These are phyloP conservation scores for Lithophane socia DNA, from an alignment of 2,888 invertebrate species.

Conservation along the genomic window DNA sequence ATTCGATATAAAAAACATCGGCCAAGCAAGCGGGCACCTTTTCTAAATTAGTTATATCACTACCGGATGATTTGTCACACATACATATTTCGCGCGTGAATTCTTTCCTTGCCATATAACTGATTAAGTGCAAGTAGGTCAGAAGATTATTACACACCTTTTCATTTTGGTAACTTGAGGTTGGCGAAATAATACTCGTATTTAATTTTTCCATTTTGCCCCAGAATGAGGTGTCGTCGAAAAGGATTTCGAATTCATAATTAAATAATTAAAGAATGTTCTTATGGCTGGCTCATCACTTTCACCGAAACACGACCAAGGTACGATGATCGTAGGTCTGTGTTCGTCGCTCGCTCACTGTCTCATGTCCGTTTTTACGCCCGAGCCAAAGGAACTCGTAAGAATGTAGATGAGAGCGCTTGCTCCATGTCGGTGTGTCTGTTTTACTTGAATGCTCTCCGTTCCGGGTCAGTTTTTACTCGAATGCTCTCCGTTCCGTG, in stretches of 20 bases:
- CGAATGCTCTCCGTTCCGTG: too few relatives aligned
- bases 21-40: not conserved
- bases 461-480: not conserved
- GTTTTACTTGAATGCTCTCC: not conserved
- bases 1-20: not conserved
- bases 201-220: not conserved
- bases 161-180: not conserved
- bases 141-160: not conserved
- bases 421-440: not conserved
- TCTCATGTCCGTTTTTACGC: not conserved
- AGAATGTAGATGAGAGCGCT: not conserved
- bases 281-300: not conserved
- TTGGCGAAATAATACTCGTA: not conserved
- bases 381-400: not conserved
- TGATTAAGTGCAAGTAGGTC: not conserved
- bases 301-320: not conserved
- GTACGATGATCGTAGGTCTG: not conserved
- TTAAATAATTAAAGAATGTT: not conserved
- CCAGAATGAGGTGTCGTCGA: not conserved
- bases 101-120: not conserved
- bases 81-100: not conserved
- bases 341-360: not conserved
- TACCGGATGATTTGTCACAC: not conserved
- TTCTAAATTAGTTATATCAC: not conserved
- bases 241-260: not conserved